Evolutionary conservation across 2,888 invertebrate species (phyloP).

Genomic region (Diarsia brunnea): DNA sequence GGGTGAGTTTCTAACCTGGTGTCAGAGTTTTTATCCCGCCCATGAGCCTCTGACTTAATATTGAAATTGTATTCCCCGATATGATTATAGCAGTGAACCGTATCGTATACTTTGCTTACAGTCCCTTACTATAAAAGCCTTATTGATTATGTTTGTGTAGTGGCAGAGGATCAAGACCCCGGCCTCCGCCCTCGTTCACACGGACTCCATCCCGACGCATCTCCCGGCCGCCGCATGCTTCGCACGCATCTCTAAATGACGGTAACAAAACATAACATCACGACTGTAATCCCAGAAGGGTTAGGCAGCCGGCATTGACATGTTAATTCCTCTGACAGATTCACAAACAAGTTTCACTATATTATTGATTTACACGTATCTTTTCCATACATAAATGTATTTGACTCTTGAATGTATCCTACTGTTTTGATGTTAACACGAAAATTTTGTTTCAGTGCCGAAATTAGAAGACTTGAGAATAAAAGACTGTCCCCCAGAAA

Average conservation of each 20-base stretch:
- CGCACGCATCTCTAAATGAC: conserved; percentile 85
- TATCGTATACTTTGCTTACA: neutral
- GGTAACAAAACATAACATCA: conserved; percentile 71
- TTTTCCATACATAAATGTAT: neutral
- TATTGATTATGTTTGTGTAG: conserved; percentile 76
- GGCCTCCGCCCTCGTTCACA: conserved; percentile 94
- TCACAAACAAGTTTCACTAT: conserved; percentile 4
- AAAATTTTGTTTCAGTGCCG: conserved; percentile 80
- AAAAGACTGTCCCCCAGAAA: conserved; percentile 89
- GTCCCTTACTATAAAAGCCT: neutral
- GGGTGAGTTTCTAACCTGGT: too few relatives aligned
- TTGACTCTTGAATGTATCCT: neutral
- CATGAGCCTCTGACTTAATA: too few relatives aligned
- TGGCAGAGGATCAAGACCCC: conserved; percentile 91
- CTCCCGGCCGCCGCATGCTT: conserved; percentile 90
- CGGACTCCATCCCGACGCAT: conserved; percentile 95
- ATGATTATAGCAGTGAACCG: neutral
- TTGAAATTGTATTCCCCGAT: neutral
- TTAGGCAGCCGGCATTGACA: neutral
- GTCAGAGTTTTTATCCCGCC: too few relatives aligned
- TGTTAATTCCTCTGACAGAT: neutral
- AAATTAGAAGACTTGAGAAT: conserved; percentile 90
- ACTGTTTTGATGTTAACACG: neutral
- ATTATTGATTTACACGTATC: conserved; percentile 16
- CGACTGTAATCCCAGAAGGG: neutral